Evolutionary conservation across 2,888 invertebrate species (phyloP).

Genomic region (Coelogynopora nodosa): DNA sequence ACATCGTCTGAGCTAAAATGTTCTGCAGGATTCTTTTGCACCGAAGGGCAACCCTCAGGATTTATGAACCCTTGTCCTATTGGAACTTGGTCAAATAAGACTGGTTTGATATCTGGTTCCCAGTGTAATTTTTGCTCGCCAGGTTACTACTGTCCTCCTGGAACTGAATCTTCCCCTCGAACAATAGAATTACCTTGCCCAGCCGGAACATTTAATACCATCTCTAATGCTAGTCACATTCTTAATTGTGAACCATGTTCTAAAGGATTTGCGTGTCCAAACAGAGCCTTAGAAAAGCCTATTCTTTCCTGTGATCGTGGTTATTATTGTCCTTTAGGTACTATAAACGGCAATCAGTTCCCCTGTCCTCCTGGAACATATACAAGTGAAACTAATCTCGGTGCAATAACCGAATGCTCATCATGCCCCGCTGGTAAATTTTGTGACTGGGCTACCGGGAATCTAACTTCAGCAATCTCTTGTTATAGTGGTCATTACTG

Average conservation of each 20-base stretch:
- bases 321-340: constrained; percentile 57
- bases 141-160: constrained; percentile 57
- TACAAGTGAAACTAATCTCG: constrained; percentile 53
- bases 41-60: constrained; percentile 52
- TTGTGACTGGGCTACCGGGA: constrained; percentile 54
- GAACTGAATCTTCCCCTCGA: constrained; percentile 52
- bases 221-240: constrained; percentile 51
- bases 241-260: constrained; percentile 56
- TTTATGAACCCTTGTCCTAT: constrained; percentile 56
- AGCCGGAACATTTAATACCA: constrained; percentile 56
- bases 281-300: constrained; percentile 49
- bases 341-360: constrained; percentile 53
- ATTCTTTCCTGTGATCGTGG: constrained; percentile 49
- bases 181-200: constrained; percentile 54
- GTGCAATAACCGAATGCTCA: constrained; percentile 54
- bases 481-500: constrained; percentile 58
- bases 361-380: constrained; percentile 57
- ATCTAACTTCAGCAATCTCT: constrained; percentile 52
- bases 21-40: constrained; percentile 55
- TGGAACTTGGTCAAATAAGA: constrained; percentile 54
- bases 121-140: constrained; percentile 54
- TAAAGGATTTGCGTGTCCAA: constrained; percentile 55
- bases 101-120: constrained; percentile 52
- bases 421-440: constrained; percentile 53
- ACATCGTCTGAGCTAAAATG: constrained; percentile 50